These are phyloP conservation scores for Heterotilapia buettikoferi DNA, from an alignment of 2,113 vertebrate genomes.

Conservation along the genomic window DNA sequence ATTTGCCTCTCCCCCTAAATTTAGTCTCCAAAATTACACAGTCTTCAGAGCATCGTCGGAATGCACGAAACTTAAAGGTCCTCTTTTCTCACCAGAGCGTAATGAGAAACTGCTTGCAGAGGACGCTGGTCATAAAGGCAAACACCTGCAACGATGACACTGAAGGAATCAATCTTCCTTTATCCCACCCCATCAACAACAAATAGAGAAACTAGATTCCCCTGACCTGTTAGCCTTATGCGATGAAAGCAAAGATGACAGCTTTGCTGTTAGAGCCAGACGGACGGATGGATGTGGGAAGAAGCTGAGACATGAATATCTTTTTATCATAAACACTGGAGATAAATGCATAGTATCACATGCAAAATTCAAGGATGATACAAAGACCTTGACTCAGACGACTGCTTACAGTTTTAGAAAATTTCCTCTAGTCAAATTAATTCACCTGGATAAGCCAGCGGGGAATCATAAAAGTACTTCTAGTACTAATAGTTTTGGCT, in stretches of 20 bases:
- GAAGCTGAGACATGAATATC: neutral
- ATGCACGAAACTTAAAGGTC: conserved; percentile 61
- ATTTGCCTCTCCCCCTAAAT: conserved; percentile 66
- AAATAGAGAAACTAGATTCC: conserved; percentile 55
- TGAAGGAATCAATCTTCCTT: conserved; percentile 67
- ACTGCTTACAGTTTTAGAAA: neutral
- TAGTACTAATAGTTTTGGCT: neutral
- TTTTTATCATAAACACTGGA: neutral
- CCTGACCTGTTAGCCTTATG: conserved; percentile 55
- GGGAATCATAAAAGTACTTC: neutral
- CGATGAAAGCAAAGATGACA: conserved; percentile 54
- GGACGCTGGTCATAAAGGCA: conserved; percentile 60
- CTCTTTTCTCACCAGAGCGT: conserved; percentile 55
- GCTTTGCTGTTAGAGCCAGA: neutral
- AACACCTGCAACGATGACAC: conserved; percentile 74
- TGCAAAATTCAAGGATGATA: neutral
- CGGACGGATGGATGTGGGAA: conserved; percentile 4
- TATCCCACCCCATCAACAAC: conserved; percentile 60
- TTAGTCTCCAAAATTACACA: conserved; percentile 74
- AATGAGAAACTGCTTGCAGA: conserved; percentile 71
- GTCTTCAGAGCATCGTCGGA: conserved; percentile 63
- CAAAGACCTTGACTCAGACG: neutral
- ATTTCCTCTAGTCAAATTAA: neutral
- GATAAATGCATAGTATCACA: neutral
- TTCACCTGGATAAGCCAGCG: neutral